Percentiles rank a stretch among this genome's conserved stretches.
Evolutionary conservation across 2,888 invertebrate species (phyloP).

Genomic region (Tipula lateralis): DNA sequence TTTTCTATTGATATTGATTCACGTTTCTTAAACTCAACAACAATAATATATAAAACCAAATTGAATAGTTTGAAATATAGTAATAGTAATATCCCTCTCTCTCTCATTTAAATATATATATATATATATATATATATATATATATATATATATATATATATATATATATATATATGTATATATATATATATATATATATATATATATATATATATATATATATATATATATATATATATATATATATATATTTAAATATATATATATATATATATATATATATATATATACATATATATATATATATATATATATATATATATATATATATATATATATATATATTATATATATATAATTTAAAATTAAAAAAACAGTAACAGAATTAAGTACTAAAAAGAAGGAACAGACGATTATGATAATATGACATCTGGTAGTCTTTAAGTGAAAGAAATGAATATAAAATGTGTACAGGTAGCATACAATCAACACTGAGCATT

Average conservation of each 20-base stretch:
- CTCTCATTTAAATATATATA: not conserved
- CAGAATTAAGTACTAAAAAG: not conserved
- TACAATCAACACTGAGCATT: not conserved
- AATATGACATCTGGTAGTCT: not conserved
- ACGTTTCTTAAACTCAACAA: conserved; percentile 7
- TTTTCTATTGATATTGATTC: conserved; percentile 19
- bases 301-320: too few species aligned
- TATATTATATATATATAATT: too few species aligned
- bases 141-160: not conserved
- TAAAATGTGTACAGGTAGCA: not conserved
- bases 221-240: not conserved
- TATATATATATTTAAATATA: not conserved
- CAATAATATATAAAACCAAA: not conserved
- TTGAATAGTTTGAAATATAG: not conserved
- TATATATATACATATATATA: too few species aligned
- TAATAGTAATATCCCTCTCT: not conserved
- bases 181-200: not conserved
- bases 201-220: not conserved
- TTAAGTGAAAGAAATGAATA: not conserved
- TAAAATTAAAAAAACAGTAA: not conserved
- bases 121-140: not conserved
- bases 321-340: too few species aligned
- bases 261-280: not conserved
- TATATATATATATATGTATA: not conserved
- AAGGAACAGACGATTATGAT: not conserved